Evolutionary conservation across 2,113 vertebrate genomes (phyloP), one percentile per base, ranked within the genome.

Genomic region (Cheilinus undulatus): DNA sequence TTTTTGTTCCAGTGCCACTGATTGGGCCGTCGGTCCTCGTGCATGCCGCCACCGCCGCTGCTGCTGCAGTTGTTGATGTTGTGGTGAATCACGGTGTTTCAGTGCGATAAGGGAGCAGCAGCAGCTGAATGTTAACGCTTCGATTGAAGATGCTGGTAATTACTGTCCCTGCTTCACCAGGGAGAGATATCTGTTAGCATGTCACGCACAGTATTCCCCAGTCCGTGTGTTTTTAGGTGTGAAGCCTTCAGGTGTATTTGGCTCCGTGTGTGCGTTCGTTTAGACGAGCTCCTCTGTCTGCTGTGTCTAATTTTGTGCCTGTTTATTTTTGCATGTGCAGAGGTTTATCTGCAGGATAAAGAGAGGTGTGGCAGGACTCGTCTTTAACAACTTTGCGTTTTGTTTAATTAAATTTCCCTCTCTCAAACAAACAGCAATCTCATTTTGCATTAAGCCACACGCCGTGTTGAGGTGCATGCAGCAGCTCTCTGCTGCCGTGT

Each of bases 111-210:
- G 78, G 50, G 13, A 65, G 27, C 23, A 1, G 48, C 69, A 36
- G 63, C 65, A 14, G 56, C 80, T 73, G 80, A 80, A 84, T 63
- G 51, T 58, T 58, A 72, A 86, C 38, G 63, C 66, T 66, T 45
- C 50, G 42, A 83, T 36, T 86, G 79, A 83, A 76, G 79, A 80
- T 50, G 79, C 1, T 46, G 51, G 56, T 86, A 85, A 85, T 89
- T 80, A 78, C 76, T 53, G 76, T 69, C 54, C 74, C 20, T 57
- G 34, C 36, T 66, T 72, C 6, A 49, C 42, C 23, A 45, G 49
- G 57, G 54, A 84, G 52, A 61, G 48, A 68, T 73, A 74, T 73
- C 70, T 63, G 64, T 83, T 76, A 53, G 64, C 45, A 34, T 17
- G 65, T 74, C 60, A 73, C 8, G 1, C 64, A 52, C 34, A 34